Percentiles rank a stretch among this genome's conserved stretches.
These are phyloP conservation scores for Agonopterix arenella DNA, from an alignment of 2,888 invertebrate species.

Conservation along the genomic window DNA sequence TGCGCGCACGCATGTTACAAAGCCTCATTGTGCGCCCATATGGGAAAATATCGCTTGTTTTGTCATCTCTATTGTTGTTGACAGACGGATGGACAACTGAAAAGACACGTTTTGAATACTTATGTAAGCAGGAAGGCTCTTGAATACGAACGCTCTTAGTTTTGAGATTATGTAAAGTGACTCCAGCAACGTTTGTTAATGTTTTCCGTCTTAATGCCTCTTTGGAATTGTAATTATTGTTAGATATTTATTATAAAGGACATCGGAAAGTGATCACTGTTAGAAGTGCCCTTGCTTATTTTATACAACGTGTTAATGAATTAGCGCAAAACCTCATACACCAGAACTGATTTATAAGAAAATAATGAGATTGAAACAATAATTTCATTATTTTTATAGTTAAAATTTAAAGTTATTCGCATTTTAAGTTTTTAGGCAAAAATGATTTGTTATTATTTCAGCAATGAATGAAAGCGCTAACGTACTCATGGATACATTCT, in stretches of 20 bases:
- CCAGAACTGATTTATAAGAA: no score
- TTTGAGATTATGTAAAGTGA: slow-evolving; percentile 38
- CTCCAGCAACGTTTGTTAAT: slow-evolving; percentile 24
- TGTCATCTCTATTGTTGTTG: slow-evolving; percentile 66
- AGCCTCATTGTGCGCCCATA: slow-evolving; percentile 65
- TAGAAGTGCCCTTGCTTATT: no score
- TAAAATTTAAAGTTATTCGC: no score
- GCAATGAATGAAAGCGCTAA: no score
- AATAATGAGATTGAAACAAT: no score
- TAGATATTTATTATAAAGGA: neutral
- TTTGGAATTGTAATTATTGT: slow-evolving; percentile 4
- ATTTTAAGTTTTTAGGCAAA: no score
- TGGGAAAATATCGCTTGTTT: slow-evolving; percentile 72
- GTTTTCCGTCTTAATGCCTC: slow-evolving; percentile 20
- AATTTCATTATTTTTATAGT: no score
- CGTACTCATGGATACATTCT: no score
- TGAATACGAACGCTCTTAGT: slow-evolving; percentile 28
- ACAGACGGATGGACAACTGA: slow-evolving; percentile 71
- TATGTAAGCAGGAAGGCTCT: slow-evolving; percentile 45
- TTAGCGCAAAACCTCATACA: no score
- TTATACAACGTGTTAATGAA: no score
- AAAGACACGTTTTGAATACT: slow-evolving; percentile 68
- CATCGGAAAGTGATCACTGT: no score
- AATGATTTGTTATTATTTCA: no score
- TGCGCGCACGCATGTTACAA: slow-evolving; percentile 42